Evolutionary conservation across 2,797 vertebrate genomes (phyloP), one percentile per base, ranked within the genome.

Genomic region (Cossypha heuglini): DNA sequence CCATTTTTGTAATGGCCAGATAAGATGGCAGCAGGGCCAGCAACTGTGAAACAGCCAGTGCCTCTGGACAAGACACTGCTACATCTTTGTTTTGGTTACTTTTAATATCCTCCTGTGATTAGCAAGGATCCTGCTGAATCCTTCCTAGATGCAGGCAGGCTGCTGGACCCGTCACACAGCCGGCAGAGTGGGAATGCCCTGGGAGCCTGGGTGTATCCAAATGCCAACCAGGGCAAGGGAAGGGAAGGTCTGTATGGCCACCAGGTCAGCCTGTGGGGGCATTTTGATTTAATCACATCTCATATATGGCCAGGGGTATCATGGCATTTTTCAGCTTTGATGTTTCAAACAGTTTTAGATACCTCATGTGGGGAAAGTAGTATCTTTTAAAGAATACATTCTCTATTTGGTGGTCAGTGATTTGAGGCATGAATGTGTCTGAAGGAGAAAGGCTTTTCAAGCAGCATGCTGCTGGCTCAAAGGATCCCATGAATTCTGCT

Each of bases 401-500:
- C 90, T 95, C 85, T 93, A 92, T 96, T 96, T 96, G 96, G 93
- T 69, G 92, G 87, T 74, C 87, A 95, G 79, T 72, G 91, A 94
- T 88, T 90, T 0, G 14, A 95, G 90, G 86, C 74, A 77, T 2
- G 6, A 77, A 85, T 1, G n/a, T 82, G 72, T 87, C 89, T 91
- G 86, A 94, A 96, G 76, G 92, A 92, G 73, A 96, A 93, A 95
- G 63, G 71, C 85, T 95, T 97, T 95, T 94, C 91, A 94, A 86
- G 88, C 13, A 6, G 85, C 52, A 42, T 59, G 87, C 87, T 94
- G 62, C 93, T 91, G 69, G 79, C 91, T 95, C 87, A 97, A 87
- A 97, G 74, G 62, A 73, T 94, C 76, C 69, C 40, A 72, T 64
- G 84, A 90, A 90, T 91, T 96, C 91, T 82, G 59, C 82, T 8